A percentile compares a stretch with the other conserved stretches of the same genome.
phyloP scores from a whole-genome alignment of 2,888 invertebrate genomes.

The Physocephala rufipes region DNA sequence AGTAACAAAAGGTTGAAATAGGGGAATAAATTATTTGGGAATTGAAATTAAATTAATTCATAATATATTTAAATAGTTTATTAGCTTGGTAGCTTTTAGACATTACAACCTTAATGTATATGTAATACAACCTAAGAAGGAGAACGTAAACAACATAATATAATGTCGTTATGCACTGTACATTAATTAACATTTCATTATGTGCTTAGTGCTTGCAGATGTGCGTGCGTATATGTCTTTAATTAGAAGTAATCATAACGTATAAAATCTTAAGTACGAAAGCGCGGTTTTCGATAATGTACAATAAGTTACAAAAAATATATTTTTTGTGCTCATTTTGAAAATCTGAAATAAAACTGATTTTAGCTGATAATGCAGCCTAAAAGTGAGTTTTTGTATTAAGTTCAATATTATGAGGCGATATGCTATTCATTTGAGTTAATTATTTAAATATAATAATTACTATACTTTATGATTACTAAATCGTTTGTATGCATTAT shows the following conservation, averaged over 20 bases:
- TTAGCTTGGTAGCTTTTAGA: neutral
- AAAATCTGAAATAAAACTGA: neutral
- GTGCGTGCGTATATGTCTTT: constrained; percentile 15
- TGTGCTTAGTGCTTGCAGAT: no score
- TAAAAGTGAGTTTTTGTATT: neutral
- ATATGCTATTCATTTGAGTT: neutral
- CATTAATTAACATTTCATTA: neutral
- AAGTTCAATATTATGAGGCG: neutral
- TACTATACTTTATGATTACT: neutral
- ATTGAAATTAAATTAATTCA: constrained; percentile 4
- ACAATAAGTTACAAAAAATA: neutral
- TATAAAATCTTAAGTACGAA: constrained; percentile 30
- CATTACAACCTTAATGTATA: constrained; percentile 25
- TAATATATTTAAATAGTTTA: constrained; percentile 8
- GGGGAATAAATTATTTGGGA: neutral
- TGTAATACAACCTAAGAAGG: constrained; percentile 29
- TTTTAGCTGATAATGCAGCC: neutral
- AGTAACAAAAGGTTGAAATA: constrained; percentile 24
- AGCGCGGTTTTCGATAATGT: neutral
- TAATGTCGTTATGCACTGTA: no score
- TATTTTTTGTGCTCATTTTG: constrained; percentile 26
- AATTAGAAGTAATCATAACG: constrained; percentile 16
- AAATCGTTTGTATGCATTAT: no score
- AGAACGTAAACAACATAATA: constrained; percentile 43
- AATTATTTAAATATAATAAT: neutral